Evolutionary conservation across 2,797 vertebrate genomes (phyloP).

Genomic region (Acrossocheilus fasciatus): DNA sequence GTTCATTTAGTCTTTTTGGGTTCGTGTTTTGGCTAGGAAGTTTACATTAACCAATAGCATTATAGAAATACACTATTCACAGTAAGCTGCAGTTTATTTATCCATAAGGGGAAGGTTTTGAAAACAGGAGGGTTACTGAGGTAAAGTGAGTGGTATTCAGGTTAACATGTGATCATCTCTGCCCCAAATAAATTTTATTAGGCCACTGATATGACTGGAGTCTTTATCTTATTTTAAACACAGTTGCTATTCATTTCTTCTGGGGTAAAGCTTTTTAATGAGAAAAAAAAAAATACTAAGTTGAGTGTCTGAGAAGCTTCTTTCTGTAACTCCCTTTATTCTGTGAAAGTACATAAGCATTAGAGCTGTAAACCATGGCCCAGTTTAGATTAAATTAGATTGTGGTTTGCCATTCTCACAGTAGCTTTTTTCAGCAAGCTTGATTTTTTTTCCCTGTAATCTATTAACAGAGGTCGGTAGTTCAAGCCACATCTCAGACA

Average conservation of each 20-base stretch:
- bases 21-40: not conserved
- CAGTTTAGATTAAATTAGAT: not conserved
- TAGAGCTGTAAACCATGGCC: not conserved
- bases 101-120: not conserved
- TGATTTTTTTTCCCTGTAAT: constrained; percentile 53
- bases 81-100: not conserved
- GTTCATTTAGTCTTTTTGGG: not conserved
- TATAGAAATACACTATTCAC: not conserved
- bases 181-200: constrained; percentile 1
- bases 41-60: not conserved
- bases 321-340: not conserved
- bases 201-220: not conserved
- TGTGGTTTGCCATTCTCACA: not conserved
- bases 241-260: not conserved
- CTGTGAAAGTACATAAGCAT: not conserved
- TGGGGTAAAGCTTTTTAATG: not conserved
- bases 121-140: not conserved
- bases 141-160: not conserved
- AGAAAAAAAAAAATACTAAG: not conserved
- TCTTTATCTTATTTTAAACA: constrained; percentile 11
- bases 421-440: not conserved
- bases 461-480: constrained; percentile 85
- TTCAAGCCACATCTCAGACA: constrained; percentile 87
- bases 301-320: not conserved
- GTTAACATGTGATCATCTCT: constrained; percentile 18